Percentiles rank a stretch among this genome's conserved stretches.
Conservation (phyloP, 2,888 invertebrate genomes). For the Drosophila limbata region DNA sequence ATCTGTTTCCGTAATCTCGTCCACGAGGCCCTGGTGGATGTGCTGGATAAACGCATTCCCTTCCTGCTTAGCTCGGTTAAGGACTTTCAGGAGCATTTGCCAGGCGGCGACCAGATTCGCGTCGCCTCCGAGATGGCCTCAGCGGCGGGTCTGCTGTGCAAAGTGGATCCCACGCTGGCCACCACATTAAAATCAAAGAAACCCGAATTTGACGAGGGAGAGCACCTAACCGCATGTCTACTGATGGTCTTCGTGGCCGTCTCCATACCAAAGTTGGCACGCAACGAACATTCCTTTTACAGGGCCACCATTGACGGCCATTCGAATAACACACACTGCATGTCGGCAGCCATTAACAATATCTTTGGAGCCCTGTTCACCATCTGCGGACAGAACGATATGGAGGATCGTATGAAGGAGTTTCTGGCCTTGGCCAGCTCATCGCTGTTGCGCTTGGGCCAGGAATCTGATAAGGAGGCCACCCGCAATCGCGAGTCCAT, state of each 20-base stretch:
- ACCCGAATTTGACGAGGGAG: constrained; percentile 94
- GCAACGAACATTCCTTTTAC: constrained; percentile 95
- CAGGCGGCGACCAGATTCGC: constrained; percentile 94
- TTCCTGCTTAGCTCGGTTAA: constrained; percentile 97
- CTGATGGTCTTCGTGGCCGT: constrained; percentile 99
- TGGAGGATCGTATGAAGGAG: constrained; percentile 99
- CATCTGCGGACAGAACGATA: constrained; percentile 97
- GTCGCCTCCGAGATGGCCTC: constrained; percentile 99
- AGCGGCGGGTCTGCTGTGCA: constrained; percentile 96
- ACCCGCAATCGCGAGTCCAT: constrained; percentile 98
- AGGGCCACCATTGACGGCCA: constrained; percentile 95
- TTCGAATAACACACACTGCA: constrained; percentile 99
- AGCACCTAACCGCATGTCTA: constrained; percentile 96
- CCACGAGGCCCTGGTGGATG: constrained; percentile 97
- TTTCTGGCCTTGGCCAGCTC: constrained; percentile 97
- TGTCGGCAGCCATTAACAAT: constrained; percentile 97
- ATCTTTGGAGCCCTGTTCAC: constrained; percentile 98
- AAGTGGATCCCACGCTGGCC: constrained; percentile 97
- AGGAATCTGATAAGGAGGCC: constrained; percentile 97
- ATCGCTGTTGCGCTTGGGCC: constrained; percentile 96
- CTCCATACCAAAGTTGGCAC: constrained; percentile 96
- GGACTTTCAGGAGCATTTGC: constrained; percentile 96
- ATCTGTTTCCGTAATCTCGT: constrained; percentile 97
- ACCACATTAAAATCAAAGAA: constrained; percentile 96
- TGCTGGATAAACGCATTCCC: constrained; percentile 96